Evolutionary conservation across 1,140 invertebrate genomes (phyloP), one percentile per base, ranked within the genome.

Genomic region (Drosophila mayri): DNA sequence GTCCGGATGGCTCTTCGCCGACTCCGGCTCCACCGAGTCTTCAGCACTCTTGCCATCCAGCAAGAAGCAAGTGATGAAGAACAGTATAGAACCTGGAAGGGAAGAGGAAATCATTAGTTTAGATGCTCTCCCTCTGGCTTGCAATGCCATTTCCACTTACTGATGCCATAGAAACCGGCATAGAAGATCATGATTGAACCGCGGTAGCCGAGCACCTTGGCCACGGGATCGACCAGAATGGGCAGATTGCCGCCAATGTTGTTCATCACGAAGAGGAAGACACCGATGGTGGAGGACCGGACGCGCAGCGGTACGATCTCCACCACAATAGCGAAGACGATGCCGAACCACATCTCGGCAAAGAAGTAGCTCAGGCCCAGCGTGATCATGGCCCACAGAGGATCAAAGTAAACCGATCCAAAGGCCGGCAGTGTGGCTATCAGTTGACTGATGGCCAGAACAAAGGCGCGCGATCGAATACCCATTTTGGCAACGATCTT

Each of bases 261-360:
- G 93, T 98, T 98, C 96, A 98, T 98, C 0, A 98, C 96, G 92
- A 98, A 98, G 4, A 98, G 93, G 83, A 97, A 98, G 3, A 98
- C 94, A 0, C 97, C 97, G 5, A 98, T 95, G 1, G 96, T 96
- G 6, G 97, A 97, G 12, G 97, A 97, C 40, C 97, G 94, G 9
- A 97, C 94, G 3, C 95, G 94, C 16, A 97, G 66, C 1, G 97
- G 97, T 10, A 98, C 97, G 67, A 98, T 96, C 93, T 98, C 97
- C 3, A 98, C 96, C 5, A 98, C 94, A 77, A 98, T 96, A 16
- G 97, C 97, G 87, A 98, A 98, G 4, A 98, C 95, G 66, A 98
- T 97, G 47, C 97, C 97, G 91, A 98, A 98, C 97, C 97, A 98
- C 96, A 97, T 98, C 93, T 98, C 97, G 91, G 97, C 97, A 79